Evolutionary conservation across 2,888 invertebrate species (phyloP).

Genomic region (Nymphalis polychloros): DNA sequence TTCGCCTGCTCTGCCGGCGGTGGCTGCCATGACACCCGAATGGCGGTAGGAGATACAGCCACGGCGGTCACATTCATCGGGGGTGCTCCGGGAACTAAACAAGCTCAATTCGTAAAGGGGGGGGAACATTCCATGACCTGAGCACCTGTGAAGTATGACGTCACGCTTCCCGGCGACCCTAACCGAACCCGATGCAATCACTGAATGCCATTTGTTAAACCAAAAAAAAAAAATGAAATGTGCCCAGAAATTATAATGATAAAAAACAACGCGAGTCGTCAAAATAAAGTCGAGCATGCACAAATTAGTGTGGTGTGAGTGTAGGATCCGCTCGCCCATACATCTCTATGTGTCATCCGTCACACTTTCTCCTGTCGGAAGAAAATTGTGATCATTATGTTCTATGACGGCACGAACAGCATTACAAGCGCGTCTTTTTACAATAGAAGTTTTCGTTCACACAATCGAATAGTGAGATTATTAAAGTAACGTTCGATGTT

Average conservation of each 20-base stretch:
- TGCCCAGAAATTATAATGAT: slow-evolving; percentile 63
- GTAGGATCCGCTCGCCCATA: slow-evolving; percentile 78
- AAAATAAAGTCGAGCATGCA: slow-evolving; percentile 69
- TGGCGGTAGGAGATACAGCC: slow-evolving; percentile 93
- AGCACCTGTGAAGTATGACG: slow-evolving; percentile 44
- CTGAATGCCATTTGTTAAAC: slow-evolving; percentile 76
- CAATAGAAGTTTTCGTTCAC: slow-evolving; percentile 33
- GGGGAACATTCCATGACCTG: slow-evolving; percentile 54
- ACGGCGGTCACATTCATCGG: slow-evolving; percentile 96
- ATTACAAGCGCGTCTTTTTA: slow-evolving; percentile 33
- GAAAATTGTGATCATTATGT: slow-evolving; percentile 62
- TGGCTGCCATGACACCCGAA: slow-evolving; percentile 95
- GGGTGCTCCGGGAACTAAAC: slow-evolving; percentile 96
- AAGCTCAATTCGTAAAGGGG: slow-evolving; percentile 57
- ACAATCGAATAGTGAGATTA: slow-evolving; percentile 21
- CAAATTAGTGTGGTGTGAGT: slow-evolving; percentile 53
- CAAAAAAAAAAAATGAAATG: slow-evolving; percentile 45
- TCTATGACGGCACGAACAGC: slow-evolving; percentile 58
- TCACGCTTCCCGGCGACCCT: slow-evolving; percentile 16
- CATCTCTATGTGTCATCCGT: slow-evolving; percentile 68
- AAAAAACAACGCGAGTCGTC: slow-evolving; percentile 56
- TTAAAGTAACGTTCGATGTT: slow-evolving; percentile 40
- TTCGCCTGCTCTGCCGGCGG: slow-evolving; percentile 95
- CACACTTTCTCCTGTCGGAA: slow-evolving; percentile 69
- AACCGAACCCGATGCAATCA: slow-evolving; percentile 74